phyloP scores from a whole-genome alignment of 2,113 vertebrate genomes.

The Atherinomorus stipes region DNA sequence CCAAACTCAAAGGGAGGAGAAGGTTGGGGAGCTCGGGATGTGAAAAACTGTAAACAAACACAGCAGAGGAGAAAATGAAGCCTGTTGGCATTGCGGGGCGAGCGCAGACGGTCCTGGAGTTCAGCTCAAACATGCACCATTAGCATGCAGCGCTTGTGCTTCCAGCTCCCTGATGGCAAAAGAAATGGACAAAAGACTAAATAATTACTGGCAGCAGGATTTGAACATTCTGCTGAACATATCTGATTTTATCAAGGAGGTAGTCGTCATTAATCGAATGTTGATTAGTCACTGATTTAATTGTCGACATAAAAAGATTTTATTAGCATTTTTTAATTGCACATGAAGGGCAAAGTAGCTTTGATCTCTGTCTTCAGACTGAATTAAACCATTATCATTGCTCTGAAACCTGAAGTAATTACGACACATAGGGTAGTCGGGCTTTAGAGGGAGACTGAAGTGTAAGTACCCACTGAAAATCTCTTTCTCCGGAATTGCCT shows the following conservation, averaged over 20 bases:
- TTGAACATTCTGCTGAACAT: constrained; percentile 56
- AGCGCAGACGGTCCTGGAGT: constrained; percentile 63
- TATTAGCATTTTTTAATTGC: constrained; percentile 61
- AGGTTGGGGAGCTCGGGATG: constrained; percentile 10
- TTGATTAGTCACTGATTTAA: constrained; percentile 63
- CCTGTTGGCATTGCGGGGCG: constrained; percentile 45
- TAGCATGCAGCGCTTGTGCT: constrained; percentile 69
- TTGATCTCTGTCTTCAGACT: constrained; percentile 52
- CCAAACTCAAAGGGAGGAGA: constrained; percentile 36
- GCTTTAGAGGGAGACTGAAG: constrained; percentile 38
- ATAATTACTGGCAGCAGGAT: constrained; percentile 67
- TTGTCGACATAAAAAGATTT: constrained; percentile 54
- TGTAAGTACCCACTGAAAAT: constrained; percentile 20
- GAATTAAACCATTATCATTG: constrained; percentile 49
- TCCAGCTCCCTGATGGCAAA: constrained; percentile 61
- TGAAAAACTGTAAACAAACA: constrained; percentile 65
- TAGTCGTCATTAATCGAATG: constrained; percentile 57
- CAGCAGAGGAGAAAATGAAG: constrained; percentile 58
- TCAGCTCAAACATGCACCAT: constrained; percentile 72
- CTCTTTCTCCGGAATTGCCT: constrained; percentile 17
- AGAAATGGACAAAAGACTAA: constrained; percentile 61
- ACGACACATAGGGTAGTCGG: constrained; percentile 19
- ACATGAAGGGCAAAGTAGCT: constrained; percentile 40
- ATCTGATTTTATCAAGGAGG: constrained; percentile 64
- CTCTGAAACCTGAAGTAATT: constrained; percentile 56